Evolutionary conservation across 2,113 vertebrate genomes (phyloP).

Genomic region (Notothenia coriiceps): DNA sequence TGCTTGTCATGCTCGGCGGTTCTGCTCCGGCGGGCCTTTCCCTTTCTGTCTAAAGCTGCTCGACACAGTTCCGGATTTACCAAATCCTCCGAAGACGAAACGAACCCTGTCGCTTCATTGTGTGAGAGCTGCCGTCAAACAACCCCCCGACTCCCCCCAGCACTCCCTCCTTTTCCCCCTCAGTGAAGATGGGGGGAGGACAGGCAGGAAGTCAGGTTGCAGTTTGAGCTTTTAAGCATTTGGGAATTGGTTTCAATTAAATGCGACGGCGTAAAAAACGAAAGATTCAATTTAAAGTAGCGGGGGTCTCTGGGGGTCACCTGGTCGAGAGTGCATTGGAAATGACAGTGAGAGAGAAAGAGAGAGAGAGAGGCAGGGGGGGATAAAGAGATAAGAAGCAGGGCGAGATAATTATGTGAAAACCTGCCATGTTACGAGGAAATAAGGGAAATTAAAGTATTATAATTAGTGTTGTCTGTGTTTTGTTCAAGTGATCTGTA

Average conservation of each 20-base stretch:
- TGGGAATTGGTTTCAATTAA: slow-evolving; percentile 77
- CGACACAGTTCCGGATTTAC: slow-evolving; percentile 81
- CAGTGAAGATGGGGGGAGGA: slow-evolving; percentile 10
- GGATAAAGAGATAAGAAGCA: slow-evolving; percentile 8
- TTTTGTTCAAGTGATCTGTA: slow-evolving; percentile 58
- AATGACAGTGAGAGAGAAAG: slow-evolving; percentile 30
- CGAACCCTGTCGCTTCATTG: slow-evolving; percentile 75
- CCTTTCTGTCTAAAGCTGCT: slow-evolving; percentile 77
- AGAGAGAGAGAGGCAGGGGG: background rate
- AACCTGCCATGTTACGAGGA: slow-evolving; percentile 28
- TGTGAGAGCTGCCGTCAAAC: slow-evolving; percentile 58
- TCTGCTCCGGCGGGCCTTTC: slow-evolving; percentile 72
- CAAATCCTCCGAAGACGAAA: slow-evolving; percentile 77
- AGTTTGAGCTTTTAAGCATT: slow-evolving; percentile 66
- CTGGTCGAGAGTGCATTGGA: slow-evolving; percentile 51
- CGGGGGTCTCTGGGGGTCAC: slow-evolving; percentile 54
- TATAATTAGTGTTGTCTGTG: slow-evolving; percentile 44
- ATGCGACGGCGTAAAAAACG: slow-evolving; percentile 43
- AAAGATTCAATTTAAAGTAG: slow-evolving; percentile 74
- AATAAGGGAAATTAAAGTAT: slow-evolving; percentile 38
- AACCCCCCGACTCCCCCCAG: background rate
- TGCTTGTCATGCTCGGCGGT: slow-evolving; percentile 74
- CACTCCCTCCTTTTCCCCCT: background rate
- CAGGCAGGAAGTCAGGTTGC: slow-evolving; percentile 51
- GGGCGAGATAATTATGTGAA: slow-evolving; percentile 40